A percentile compares a stretch with the other conserved stretches of the same genome.
Evolutionary conservation across 2,888 invertebrate species (phyloP).

Genomic region (Lycia hirtaria): DNA sequence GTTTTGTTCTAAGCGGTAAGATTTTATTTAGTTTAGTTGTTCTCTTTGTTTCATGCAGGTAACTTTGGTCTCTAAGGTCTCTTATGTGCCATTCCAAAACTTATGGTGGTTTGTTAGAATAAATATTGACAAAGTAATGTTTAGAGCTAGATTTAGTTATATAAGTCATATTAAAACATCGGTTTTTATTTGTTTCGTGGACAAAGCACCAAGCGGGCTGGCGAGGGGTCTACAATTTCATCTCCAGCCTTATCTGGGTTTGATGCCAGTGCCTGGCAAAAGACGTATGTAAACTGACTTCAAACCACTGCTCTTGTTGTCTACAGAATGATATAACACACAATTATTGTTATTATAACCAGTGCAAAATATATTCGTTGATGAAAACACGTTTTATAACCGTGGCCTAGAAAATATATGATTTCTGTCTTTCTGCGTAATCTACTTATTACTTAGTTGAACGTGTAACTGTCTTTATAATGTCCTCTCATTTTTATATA

Average conservation of each 20-base stretch:
- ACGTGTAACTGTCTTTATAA: no score
- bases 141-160: no score
- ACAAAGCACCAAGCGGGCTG: background rate
- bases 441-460: no score
- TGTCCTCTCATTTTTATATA: no score
- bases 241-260: conserved; percentile 10
- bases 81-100: no score
- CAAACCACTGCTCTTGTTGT: background rate
- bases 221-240: background rate
- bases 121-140: no score
- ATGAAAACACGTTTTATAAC: no score
- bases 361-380: background rate
- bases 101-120: no score
- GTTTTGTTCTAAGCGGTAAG: conserved; percentile 57
- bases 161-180: background rate
- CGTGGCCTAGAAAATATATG: no score
- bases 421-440: no score
- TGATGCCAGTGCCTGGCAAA: conserved; percentile 14
- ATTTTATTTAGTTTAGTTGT: background rate
- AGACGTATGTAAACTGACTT: conserved; percentile 2
- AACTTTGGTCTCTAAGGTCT: background rate
- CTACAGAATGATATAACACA: background rate
- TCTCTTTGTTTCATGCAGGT: background rate
- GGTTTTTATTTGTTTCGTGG: conserved; percentile 2
- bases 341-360: background rate